These are phyloP conservation scores for Pocota personata DNA, from an alignment of 2,888 invertebrate species.

Conservation along the genomic window DNA sequence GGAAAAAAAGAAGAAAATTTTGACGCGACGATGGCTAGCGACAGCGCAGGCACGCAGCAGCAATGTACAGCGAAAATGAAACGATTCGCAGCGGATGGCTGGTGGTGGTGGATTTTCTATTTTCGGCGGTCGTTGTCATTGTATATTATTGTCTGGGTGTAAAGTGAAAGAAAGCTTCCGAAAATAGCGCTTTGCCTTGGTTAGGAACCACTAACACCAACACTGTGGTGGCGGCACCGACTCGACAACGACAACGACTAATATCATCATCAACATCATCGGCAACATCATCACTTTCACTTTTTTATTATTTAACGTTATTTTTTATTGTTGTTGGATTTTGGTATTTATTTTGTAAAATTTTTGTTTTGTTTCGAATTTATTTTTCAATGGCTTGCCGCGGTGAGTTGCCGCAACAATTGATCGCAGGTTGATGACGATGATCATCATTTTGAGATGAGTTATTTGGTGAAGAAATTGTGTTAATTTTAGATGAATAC, in stretches of 20 bases:
- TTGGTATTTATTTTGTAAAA: constrained; percentile 33
- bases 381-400: not conserved
- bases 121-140: constrained; percentile 56
- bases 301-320: constrained; percentile 65
- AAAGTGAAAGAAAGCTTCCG: constrained; percentile 71
- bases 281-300: constrained; percentile 70
- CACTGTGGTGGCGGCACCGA: not conserved
- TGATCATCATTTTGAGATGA: not conserved
- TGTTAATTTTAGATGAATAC: too few relatives aligned
- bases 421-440: not conserved
- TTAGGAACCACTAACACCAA: constrained; percentile 53
- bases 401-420: not conserved
- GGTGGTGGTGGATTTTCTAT: constrained; percentile 65
- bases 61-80: constrained; percentile 42
- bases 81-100: constrained; percentile 51
- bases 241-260: constrained; percentile 37
- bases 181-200: constrained; percentile 61
- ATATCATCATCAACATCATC: constrained; percentile 45
- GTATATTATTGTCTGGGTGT: constrained; percentile 10
- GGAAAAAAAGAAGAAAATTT: constrained; percentile 31
- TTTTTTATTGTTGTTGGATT: constrained; percentile 11
- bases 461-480: not conserved
- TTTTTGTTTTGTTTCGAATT: constrained; percentile 21
- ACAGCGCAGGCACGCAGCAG: constrained; percentile 27
- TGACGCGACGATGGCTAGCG: constrained; percentile 3